phyloP scores from a whole-genome alignment of 2,113 vertebrate species.

The Ursus arctos region DNA sequence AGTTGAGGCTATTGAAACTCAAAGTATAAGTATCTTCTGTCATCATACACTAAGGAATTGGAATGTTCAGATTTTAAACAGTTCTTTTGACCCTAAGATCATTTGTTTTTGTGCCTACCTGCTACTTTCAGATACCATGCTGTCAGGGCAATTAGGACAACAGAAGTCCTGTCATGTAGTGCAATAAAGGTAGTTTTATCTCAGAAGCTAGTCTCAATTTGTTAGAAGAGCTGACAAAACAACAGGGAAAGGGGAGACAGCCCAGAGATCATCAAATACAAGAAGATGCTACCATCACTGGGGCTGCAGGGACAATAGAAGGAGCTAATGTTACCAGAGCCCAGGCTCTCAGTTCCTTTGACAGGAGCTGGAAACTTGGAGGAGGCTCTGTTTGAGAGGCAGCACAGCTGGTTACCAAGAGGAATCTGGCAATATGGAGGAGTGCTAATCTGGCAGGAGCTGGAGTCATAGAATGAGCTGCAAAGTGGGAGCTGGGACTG shows the following conservation, averaged over 20 bases:
- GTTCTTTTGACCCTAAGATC: slow-evolving; percentile 50
- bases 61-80: slow-evolving; percentile 28
- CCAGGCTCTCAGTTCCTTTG: not conserved
- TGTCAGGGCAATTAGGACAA: slow-evolving; percentile 23
- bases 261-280: slow-evolving; percentile 16
- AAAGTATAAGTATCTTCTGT: slow-evolving; percentile 1
- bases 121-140: slow-evolving; percentile 15
- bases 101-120: slow-evolving; percentile 24
- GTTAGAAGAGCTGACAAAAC: slow-evolving; percentile 23
- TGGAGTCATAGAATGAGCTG: not conserved
- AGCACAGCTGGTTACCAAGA: not conserved
- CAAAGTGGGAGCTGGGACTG: not conserved
- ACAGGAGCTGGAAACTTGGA: not conserved
- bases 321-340: not conserved
- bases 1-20: slow-evolving; percentile 55
- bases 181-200: not conserved
- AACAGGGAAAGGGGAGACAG: not conserved
- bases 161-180: not conserved
- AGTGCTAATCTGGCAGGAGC: not conserved
- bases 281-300: not conserved
- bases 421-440: not conserved
- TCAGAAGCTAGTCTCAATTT: not conserved
- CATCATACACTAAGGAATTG: not conserved
- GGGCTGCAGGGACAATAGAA: not conserved
- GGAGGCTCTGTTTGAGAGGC: not conserved